Base-by-base conservation (phyloP, 2,797 vertebrate species). In the Paramormyrops hopkinsi region DNA sequence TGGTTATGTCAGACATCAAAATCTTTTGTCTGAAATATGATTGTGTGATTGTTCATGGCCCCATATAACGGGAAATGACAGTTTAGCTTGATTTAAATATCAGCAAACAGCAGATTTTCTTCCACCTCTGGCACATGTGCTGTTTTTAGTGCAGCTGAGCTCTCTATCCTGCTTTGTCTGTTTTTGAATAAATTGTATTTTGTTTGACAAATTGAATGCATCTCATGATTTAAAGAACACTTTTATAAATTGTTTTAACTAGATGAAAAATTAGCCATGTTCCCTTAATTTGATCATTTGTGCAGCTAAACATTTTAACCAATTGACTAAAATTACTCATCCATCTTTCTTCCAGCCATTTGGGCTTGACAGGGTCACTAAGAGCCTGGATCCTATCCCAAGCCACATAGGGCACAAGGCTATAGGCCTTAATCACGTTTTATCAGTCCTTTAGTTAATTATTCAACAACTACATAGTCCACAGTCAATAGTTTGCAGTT, bases 41-140 rank as follows among this genome's bases (percentile, higher is more conserved):
- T 56, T 56, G 54, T 7, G 5, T 56, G 54, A n/a, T n/a, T 56
- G 56, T 62, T 62, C 56, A 25, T 7, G n/a, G 56, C 7, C n/a
- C n/a, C 56, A 1, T 62, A 8, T 62, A 62, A 22, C 7, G 0
- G 56, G 56, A 96, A 69, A 33, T 33, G 8, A 48, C 19, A 48
- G 46, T 12, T 22, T 59, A 22, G n/a, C n/a, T 22, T 59, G 56
- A 22, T 59, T 22, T 69, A 29, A 69, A 12, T 33, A 33, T 65
- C 22, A 62, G 79, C 19, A 6, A 44, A 48, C 44, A 50, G n/a
- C 12, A 41, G 69, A 19, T 76, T 17, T 76, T 73, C 25, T 73
- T 37, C 9, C 12, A 17, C 29, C 29, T 17, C 22, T n/a, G 22
- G 1, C 2, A 22, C 19, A 8, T 14, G 12, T 41, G 33, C 4